Conservation (phyloP, 2,888 invertebrate species). For the Agapetus fuscipes region DNA sequence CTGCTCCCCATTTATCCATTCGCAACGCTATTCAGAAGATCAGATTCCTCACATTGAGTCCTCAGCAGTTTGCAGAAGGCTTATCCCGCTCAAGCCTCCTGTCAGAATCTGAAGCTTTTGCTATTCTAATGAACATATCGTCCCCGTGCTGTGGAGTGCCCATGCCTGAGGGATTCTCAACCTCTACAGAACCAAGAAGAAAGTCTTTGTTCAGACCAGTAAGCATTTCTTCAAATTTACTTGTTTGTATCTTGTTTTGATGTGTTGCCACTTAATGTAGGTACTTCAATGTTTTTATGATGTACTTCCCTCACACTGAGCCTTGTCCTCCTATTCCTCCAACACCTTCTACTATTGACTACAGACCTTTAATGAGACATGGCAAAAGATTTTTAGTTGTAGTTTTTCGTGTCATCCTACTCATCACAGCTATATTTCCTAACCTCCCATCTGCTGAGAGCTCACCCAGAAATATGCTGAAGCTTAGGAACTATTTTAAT, state of each 20-base stretch:
- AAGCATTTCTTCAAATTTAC: constrained; percentile 1
- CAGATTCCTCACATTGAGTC: constrained; percentile 67
- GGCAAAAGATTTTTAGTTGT: no score
- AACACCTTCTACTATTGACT: no score
- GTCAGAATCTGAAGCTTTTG: constrained; percentile 66
- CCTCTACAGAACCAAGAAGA: constrained; percentile 38
- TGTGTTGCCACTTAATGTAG: neutral
- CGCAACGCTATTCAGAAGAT: constrained; percentile 65
- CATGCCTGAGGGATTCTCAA: constrained; percentile 67
- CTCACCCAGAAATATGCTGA: no score
- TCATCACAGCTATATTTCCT: no score
- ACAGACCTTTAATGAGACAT: no score
- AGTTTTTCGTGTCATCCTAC: no score
- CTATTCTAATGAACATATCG: constrained; percentile 74
- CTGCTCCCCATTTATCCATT: constrained; percentile 31
- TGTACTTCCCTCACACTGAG: no score
- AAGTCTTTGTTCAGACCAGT: constrained; percentile 29
- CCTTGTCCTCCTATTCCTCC: no score
- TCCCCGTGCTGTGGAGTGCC: constrained; percentile 56
- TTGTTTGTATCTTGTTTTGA: neutral
- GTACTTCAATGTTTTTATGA: neutral
- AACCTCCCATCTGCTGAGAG: no score
- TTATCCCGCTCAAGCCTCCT: constrained; percentile 68
- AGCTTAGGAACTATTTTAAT: no score
- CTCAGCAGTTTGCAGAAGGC: constrained; percentile 76